These are phyloP conservation scores for Vireo altiloquus DNA, from an alignment of 2,113 vertebrate species.

Conservation along the genomic window DNA sequence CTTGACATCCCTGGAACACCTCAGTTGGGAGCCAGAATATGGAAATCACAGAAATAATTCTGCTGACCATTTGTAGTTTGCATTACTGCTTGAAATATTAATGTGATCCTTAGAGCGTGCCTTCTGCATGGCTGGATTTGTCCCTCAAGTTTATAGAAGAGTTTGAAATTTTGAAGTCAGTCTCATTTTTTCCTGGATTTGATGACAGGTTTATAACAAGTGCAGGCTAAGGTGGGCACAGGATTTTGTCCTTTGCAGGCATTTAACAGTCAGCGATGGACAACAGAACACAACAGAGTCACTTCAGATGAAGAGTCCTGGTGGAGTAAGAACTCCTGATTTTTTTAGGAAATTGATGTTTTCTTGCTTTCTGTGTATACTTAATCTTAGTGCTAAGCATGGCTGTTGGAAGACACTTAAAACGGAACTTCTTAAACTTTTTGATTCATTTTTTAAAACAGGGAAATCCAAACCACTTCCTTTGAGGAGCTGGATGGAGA, in stretches of 20 bases:
- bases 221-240: fast-evolving
- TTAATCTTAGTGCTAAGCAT: background rate
- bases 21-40: background rate
- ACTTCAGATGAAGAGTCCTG: background rate
- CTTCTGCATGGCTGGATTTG: background rate
- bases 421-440: background rate
- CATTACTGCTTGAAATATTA: background rate
- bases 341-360: background rate
- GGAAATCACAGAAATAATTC: background rate
- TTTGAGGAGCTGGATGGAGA: background rate
- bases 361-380: background rate
- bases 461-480: background rate
- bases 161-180: background rate
- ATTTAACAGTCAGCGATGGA: background rate
- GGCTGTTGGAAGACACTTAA: background rate
- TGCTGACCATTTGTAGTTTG: background rate
- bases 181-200: background rate
- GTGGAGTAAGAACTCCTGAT: background rate
- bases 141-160: background rate
- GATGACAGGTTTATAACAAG: background rate
- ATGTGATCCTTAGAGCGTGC: background rate
- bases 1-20: background rate
- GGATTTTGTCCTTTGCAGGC: background rate
- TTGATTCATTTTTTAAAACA: fast-evolving
- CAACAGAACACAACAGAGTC: background rate